Evolutionary conservation across 2,797 vertebrate species (phyloP).

Genomic region (Ibycter americanus): DNA sequence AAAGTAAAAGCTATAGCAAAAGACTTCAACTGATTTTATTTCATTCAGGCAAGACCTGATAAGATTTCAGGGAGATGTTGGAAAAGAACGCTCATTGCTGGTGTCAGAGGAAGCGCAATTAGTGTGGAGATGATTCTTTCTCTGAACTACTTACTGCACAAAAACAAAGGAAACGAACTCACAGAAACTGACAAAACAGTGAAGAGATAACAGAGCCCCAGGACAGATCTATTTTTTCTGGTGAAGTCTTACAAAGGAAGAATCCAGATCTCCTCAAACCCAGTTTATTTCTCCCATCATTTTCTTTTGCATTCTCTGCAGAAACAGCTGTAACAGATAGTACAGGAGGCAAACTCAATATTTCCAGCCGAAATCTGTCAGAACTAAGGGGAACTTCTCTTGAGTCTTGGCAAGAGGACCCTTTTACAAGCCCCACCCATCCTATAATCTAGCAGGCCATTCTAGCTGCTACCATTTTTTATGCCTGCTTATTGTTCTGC

Average conservation of each 20-base stretch:
- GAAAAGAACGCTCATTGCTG: not conserved
- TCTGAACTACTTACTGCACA: not conserved
- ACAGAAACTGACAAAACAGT: not conserved
- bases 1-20: not conserved
- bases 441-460: not conserved
- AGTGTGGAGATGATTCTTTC: not conserved
- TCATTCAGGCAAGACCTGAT: not conserved
- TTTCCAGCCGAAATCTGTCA: not conserved
- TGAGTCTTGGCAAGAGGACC: not conserved
- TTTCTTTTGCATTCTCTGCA: not conserved
- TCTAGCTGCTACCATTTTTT: not conserved
- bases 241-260: not conserved
- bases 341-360: not conserved
- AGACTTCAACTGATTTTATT: not conserved
- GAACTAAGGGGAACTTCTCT: not conserved
- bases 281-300: not conserved
- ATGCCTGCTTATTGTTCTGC: conserved; percentile 33
- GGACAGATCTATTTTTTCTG: not conserved
- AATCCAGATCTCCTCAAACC: not conserved
- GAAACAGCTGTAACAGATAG: not conserved
- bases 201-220: not conserved
- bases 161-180: not conserved
- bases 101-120: conserved; percentile 22
- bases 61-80: not conserved
- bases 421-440: conserved; percentile 7